A percentile compares a stretch with the other conserved stretches of the same genome.
These are phyloP conservation scores for Montipora capitata DNA, from an alignment of 92 coral and sea anemone genomes.

Conservation along the genomic window DNA sequence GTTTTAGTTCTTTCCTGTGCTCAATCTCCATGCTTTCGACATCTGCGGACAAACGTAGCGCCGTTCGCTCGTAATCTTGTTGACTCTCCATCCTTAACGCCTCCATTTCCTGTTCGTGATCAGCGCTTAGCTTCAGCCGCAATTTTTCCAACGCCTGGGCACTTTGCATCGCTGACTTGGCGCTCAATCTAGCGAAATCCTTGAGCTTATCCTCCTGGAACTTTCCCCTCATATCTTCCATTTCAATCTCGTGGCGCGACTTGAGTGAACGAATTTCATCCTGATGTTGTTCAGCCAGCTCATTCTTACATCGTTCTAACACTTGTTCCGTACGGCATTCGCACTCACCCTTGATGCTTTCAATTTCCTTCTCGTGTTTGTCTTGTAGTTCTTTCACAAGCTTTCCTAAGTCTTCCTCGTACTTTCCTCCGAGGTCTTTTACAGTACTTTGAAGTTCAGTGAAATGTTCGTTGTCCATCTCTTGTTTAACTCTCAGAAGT, in stretches of 20 bases:
- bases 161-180: slow-evolving; percentile 81
- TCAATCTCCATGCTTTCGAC: slow-evolving; percentile 85
- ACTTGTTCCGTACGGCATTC: slow-evolving; percentile 70
- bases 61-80: slow-evolving; percentile 88
- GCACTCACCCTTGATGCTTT: slow-evolving; percentile 60
- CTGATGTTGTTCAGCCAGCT: slow-evolving; percentile 57
- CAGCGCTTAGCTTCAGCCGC: slow-evolving; percentile 68
- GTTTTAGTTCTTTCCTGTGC: slow-evolving; percentile 76
- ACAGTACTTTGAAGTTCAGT: slow-evolving; percentile 84
- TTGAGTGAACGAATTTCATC: slow-evolving; percentile 74
- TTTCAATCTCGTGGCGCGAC: slow-evolving; percentile 85
- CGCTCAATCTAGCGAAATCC: slow-evolving; percentile 83
- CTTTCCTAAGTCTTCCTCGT: slow-evolving; percentile 83
- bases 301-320: slow-evolving; percentile 53
- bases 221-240: slow-evolving; percentile 79
- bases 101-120: slow-evolving; percentile 90
- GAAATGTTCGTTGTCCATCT: slow-evolving; percentile 75
- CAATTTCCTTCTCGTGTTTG: slow-evolving; percentile 75
- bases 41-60: slow-evolving; percentile 84
- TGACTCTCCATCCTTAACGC: slow-evolving; percentile 91
- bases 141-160: slow-evolving; percentile 85
- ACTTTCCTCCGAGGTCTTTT: slow-evolving; percentile 83
- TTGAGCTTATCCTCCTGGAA: slow-evolving; percentile 84
- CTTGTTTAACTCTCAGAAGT: slow-evolving; percentile 75
- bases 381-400: slow-evolving; percentile 79